Evolutionary conservation across 1,140 invertebrate genomes (phyloP).

Genomic region (Grapholita molesta): DNA sequence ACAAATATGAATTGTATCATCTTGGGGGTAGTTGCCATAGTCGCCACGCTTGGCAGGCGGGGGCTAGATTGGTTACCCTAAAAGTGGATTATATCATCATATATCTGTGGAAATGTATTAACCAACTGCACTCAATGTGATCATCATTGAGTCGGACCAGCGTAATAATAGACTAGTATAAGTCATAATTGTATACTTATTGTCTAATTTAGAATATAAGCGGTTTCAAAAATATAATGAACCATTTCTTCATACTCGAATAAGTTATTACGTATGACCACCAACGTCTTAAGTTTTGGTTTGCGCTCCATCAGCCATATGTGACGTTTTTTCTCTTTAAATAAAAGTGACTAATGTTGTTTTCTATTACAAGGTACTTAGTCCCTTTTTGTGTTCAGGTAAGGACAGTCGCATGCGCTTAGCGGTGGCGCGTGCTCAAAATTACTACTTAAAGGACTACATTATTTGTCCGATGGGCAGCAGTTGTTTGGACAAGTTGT

Average conservation of each 20-base stretch:
- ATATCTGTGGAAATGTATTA: no score
- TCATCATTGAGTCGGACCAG: no score
- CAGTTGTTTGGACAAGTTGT: background rate
- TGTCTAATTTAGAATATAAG: background rate
- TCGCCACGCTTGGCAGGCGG: no score
- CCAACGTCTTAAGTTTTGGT: background rate
- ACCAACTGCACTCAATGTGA: no score
- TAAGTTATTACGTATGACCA: conserved; percentile 2
- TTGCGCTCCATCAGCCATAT: background rate
- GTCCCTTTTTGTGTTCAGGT: background rate
- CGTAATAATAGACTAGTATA: no score
- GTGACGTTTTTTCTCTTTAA: background rate
- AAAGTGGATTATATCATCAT: no score
- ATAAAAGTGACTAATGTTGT: background rate
- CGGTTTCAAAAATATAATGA: background rate
- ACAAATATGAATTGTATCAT: no score
- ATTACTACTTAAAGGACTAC: background rate
- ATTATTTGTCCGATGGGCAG: background rate
- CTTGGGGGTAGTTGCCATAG: no score
- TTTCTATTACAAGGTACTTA: background rate
- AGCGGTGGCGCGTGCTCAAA: background rate
- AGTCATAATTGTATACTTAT: no score
- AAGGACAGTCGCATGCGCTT: background rate
- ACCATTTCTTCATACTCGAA: background rate
- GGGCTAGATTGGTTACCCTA: no score